Percentiles rank a stretch among this genome's conserved stretches.
phyloP scores from a whole-genome alignment of 2,888 invertebrate species.

The Phlogophora meticulosa region DNA sequence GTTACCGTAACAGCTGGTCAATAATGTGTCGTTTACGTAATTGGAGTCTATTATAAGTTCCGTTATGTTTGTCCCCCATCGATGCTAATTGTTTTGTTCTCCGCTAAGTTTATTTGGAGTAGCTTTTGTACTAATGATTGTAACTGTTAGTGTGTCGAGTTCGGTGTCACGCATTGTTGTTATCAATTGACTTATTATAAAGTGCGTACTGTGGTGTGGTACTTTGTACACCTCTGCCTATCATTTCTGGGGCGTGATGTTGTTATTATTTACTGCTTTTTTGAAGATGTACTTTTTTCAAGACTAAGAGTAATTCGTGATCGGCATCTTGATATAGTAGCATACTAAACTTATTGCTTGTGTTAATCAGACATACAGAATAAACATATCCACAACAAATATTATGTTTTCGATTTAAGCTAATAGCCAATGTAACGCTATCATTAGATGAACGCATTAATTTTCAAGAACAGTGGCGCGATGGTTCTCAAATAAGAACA shows the following conservation, averaged over 20 bases:
- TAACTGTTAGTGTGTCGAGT: not conserved
- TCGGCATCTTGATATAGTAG: not conserved
- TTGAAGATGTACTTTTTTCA: too few relatives aligned
- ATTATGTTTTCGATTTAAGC: too few relatives aligned
- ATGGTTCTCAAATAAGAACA: not conserved
- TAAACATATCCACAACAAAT: too few relatives aligned
- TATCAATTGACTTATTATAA: not conserved
- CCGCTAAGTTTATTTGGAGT: not conserved
- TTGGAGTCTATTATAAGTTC: slow-evolving; percentile 40
- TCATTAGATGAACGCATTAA: slow-evolving; percentile 5
- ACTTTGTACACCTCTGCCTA: too few relatives aligned
- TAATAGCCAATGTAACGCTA: too few relatives aligned
- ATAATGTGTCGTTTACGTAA: slow-evolving; percentile 42
- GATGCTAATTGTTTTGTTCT: slow-evolving; percentile 8
- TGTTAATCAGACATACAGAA: too few relatives aligned
- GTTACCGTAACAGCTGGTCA: slow-evolving; percentile 25
- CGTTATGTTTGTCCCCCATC: slow-evolving; percentile 14
- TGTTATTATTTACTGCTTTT: too few relatives aligned
- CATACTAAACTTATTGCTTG: too few relatives aligned
- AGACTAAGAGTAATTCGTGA: not conserved
- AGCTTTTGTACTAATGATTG: too few relatives aligned
- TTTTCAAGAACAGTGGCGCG: not conserved
- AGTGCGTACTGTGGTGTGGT: too few relatives aligned
- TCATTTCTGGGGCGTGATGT: too few relatives aligned
- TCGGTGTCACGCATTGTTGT: not conserved